Evolutionary conservation across 2,888 invertebrate species (phyloP).

Genomic region (Acleris laterana): DNA sequence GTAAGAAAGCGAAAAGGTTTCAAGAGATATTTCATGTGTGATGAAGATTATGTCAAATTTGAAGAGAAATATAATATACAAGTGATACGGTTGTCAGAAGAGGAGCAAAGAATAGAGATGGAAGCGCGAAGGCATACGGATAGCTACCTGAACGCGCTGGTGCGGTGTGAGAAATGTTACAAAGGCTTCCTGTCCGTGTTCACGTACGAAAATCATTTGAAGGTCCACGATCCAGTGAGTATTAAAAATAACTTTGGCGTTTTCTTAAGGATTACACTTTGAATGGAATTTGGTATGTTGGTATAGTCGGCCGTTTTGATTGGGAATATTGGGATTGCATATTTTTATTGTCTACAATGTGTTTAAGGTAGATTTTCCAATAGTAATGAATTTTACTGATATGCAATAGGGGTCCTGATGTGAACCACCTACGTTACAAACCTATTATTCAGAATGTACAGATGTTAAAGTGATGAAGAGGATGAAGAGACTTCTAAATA

Average conservation of each 20-base stretch:
- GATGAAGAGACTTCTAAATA: no score
- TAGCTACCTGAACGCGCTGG: slow-evolving; percentile 17
- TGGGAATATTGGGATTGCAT: no score
- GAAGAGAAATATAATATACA: slow-evolving; percentile 32
- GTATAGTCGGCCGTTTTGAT: no score
- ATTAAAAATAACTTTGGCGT: background rate
- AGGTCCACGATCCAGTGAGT: slow-evolving; percentile 29
- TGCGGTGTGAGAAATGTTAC: slow-evolving; percentile 27
- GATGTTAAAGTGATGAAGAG: no score
- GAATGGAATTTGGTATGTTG: no score
- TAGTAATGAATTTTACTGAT: no score
- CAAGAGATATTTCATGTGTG: slow-evolving; percentile 36
- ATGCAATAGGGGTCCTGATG: no score
- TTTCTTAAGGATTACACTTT: no score
- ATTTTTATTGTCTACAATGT: no score
- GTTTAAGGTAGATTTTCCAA: no score
- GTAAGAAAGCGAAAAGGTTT: slow-evolving; percentile 27
- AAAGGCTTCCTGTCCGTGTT: slow-evolving; percentile 27
- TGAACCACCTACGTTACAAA: no score
- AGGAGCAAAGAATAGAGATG: slow-evolving; percentile 29
- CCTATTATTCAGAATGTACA: no score
- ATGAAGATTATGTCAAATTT: slow-evolving; percentile 34
- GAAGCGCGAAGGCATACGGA: slow-evolving; percentile 18
- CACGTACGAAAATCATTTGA: slow-evolving; percentile 32
- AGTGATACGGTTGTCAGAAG: slow-evolving; percentile 23